Evolutionary conservation across 2,888 invertebrate genomes (phyloP).

Genomic region (Criorhina ranunculi): DNA sequence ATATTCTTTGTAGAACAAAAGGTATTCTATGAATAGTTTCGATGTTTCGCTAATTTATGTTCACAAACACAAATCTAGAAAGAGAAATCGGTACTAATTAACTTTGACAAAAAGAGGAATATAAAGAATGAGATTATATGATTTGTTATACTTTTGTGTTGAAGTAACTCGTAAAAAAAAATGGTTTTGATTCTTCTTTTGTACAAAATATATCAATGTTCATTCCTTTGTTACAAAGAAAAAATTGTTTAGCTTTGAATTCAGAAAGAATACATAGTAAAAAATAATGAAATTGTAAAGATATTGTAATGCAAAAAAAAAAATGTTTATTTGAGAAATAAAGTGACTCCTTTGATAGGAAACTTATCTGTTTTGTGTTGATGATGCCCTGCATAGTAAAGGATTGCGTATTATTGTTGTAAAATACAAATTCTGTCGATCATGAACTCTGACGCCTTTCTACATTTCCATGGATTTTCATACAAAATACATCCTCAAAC

Average conservation of each 20-base stretch:
- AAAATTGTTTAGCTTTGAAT: conserved; percentile 27
- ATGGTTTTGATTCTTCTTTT: conserved; percentile 25
- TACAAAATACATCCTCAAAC: no score
- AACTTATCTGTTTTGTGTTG: neutral
- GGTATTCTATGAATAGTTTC: conserved; percentile 14
- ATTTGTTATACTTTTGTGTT: conserved; percentile 6
- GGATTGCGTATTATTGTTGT: no score
- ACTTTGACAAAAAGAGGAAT: neutral
- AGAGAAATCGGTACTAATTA: conserved; percentile 38
- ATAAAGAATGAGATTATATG: neutral
- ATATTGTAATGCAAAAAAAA: conserved; percentile 49
- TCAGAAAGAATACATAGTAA: conserved; percentile 20
- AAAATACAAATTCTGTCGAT: no score
- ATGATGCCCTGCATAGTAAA: no score
- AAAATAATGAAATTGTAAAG: conserved; percentile 33
- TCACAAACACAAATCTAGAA: conserved; percentile 59
- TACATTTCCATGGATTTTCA: no score
- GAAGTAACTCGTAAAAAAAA: neutral
- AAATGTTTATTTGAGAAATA: conserved; percentile 55
- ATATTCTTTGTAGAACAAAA: conserved; percentile 1
- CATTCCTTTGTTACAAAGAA: conserved; percentile 57
- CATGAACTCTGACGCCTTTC: no score
- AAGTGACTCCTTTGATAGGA: conserved; percentile 58
- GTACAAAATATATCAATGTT: conserved; percentile 40
- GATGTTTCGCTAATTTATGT: conserved; percentile 67